A percentile compares a stretch with the other conserved stretches of the same genome.
Evolutionary conservation across 2,888 invertebrate genomes (phyloP).

Genomic region (Pristionchus mayeri): DNA sequence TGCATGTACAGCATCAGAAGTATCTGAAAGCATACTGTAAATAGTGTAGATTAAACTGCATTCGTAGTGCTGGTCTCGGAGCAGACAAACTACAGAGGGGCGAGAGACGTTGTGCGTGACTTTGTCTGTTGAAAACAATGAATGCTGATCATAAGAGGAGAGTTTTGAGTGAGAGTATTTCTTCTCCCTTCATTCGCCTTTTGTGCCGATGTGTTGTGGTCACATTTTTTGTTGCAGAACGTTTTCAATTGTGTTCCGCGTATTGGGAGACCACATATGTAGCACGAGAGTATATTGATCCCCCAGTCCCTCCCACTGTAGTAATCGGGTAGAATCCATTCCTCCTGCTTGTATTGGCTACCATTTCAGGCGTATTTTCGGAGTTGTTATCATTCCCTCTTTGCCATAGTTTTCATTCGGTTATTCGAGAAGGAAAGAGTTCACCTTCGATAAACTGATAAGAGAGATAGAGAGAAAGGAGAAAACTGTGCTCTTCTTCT

Average conservation of each 20-base stretch:
- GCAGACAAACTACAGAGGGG: neutral
- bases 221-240: no score
- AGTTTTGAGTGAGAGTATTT: neutral
- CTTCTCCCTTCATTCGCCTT: neutral
- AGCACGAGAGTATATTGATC: no score
- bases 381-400: neutral
- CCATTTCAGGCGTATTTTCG: no score
- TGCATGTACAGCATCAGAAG: slow-evolving; percentile 4
- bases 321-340: neutral
- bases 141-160: neutral
- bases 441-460: slow-evolving; percentile 11
- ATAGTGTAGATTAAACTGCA: neutral
- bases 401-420: neutral
- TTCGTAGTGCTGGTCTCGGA: neutral
- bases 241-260: no score
- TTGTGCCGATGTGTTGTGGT: no score
- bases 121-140: slow-evolving; percentile 21
- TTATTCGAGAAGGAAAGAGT: slow-evolving; percentile 9
- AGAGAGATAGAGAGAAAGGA: neutral
- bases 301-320: no score
- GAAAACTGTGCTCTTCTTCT: neutral
- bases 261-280: no score
- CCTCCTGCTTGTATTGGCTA: neutral
- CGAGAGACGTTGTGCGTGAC: neutral
- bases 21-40: neutral